These are phyloP conservation scores for Andrena chrysosceles DNA, from an alignment of 2,888 invertebrate species.

Conservation along the genomic window DNA sequence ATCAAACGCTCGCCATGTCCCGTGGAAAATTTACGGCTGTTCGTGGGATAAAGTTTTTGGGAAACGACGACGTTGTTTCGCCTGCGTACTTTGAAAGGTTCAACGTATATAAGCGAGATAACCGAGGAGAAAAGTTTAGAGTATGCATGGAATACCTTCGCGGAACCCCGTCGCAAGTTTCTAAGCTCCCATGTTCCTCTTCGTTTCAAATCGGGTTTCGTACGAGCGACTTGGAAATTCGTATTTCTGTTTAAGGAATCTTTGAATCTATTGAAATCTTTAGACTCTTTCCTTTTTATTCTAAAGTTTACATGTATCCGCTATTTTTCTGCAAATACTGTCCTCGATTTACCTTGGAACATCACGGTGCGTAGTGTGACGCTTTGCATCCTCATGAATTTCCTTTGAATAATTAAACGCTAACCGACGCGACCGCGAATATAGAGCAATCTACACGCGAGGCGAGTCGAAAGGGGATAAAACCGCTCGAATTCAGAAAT, in stretches of 20 bases:
- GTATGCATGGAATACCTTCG: not conserved
- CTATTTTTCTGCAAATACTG: too few relatives aligned
- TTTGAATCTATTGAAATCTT: too few relatives aligned
- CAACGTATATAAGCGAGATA: not conserved
- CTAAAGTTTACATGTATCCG: too few relatives aligned
- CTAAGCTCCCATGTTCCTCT: not conserved
- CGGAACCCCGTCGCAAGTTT: not conserved
- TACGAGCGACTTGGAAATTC: not conserved
- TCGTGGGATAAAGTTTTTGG: not conserved
- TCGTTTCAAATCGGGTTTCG: not conserved
- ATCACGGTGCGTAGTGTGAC: too few relatives aligned
- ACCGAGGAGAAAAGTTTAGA: not conserved
- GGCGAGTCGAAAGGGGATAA: too few relatives aligned
- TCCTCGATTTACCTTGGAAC: too few relatives aligned
- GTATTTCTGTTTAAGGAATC: not conserved
- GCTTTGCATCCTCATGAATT: too few relatives aligned
- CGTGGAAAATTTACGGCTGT: conserved; percentile 4
- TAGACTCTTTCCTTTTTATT: too few relatives aligned
- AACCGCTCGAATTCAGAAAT: too few relatives aligned
- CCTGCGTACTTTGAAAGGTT: not conserved
- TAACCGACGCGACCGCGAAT: too few relatives aligned
- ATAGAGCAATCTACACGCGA: too few relatives aligned
- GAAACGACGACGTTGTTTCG: not conserved
- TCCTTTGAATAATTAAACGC: too few relatives aligned
- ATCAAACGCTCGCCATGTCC: not conserved